phyloP scores from a whole-genome alignment of 2,113 vertebrate species.

The Myotis lucifugus region DNA sequence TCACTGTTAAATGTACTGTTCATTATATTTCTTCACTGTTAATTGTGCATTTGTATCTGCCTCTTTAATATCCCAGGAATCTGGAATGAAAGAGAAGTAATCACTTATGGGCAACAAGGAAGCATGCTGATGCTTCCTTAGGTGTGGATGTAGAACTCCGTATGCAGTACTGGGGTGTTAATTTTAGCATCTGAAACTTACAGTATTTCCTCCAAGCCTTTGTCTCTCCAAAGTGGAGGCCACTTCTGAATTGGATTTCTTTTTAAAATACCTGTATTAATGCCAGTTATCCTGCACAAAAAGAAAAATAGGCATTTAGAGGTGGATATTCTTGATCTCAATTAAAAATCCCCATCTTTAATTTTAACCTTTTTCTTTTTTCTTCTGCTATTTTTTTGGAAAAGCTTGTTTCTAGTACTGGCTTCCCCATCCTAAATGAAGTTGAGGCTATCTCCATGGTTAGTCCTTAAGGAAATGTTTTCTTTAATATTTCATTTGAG shows the following conservation, averaged over 20 bases:
- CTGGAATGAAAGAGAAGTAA: conserved; percentile 36
- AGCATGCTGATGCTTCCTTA: background rate
- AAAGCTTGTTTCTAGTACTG: background rate
- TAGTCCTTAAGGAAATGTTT: background rate
- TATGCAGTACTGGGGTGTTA: background rate
- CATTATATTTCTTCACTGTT: conserved; percentile 23
- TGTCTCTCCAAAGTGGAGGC: background rate
- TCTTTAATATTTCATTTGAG: background rate
- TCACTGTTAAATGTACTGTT: background rate
- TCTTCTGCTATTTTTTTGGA: background rate
- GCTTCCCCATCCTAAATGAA: background rate
- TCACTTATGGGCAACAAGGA: background rate
- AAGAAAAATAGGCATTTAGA: background rate
- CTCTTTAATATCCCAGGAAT: background rate
- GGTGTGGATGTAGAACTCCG: background rate
- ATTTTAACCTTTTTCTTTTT: background rate
- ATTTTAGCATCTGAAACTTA: background rate
- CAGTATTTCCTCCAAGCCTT: background rate
- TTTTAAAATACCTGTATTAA: background rate
- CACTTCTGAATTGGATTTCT: conserved; percentile 23
- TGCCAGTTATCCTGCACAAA: background rate
- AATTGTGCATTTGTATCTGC: conserved; percentile 5
- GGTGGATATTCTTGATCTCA: background rate
- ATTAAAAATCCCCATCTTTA: background rate
- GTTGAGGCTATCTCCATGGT: background rate